Evolutionary conservation across 1,140 invertebrate genomes (phyloP).

Genomic region (Drosophila kanapiae): DNA sequence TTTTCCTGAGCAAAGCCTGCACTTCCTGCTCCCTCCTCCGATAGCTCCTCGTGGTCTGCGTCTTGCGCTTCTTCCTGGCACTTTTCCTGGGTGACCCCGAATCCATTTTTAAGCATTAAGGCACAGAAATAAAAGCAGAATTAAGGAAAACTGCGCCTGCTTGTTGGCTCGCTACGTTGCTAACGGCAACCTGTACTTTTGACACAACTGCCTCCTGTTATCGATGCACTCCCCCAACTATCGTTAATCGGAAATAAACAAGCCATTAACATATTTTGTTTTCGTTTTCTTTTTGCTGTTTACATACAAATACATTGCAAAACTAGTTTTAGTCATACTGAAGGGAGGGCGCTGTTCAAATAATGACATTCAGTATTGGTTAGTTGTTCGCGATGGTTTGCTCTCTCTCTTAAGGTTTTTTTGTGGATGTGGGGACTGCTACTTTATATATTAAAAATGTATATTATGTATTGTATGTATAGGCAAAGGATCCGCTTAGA

Average conservation of each 20-base stretch:
- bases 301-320: slow-evolving; percentile 83
- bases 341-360: slow-evolving; percentile 29
- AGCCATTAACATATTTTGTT: slow-evolving; percentile 53
- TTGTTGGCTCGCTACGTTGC: slow-evolving; percentile 8
- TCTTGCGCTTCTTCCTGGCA: slow-evolving; percentile 57
- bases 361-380: slow-evolving; percentile 47
- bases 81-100: slow-evolving; percentile 2
- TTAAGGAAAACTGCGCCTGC: neutral
- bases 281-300: slow-evolving; percentile 83
- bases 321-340: slow-evolving; percentile 74
- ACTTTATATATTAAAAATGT: slow-evolving; percentile 52
- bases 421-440: slow-evolving; percentile 27
- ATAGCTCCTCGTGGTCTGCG: slow-evolving; percentile 62
- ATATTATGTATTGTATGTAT: slow-evolving; percentile 45
- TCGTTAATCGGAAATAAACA: slow-evolving; percentile 25
- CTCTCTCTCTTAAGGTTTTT: slow-evolving; percentile 18
- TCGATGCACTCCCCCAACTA: neutral
- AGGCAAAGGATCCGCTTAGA: slow-evolving; percentile 42
- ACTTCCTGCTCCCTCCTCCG: slow-evolving; percentile 69
- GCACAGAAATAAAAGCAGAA: neutral
- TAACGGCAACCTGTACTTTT: slow-evolving; percentile 6
- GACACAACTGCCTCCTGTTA: neutral
- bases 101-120: slow-evolving; percentile 11
- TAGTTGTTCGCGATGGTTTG: slow-evolving; percentile 43
- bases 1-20: slow-evolving; percentile 42